Evolutionary conservation across 2,888 invertebrate genomes (phyloP), one percentile per base, ranked within the genome.

Genomic region (Cryptus viduatorius): DNA sequence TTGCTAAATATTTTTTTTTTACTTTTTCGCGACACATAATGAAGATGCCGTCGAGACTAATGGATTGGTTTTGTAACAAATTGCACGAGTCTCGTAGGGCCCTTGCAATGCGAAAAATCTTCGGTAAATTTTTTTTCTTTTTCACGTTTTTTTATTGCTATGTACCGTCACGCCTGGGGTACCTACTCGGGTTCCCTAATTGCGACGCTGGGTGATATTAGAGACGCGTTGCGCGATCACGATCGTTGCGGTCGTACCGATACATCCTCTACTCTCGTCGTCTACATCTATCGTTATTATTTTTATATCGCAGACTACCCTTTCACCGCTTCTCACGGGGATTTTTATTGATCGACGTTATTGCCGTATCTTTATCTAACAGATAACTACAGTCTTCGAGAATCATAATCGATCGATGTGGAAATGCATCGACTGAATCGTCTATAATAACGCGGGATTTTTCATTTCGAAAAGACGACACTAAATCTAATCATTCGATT

Each of bases 151-250:
- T 61, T 16, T 29, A 8, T 37, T 16, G 12, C 14, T 53, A 12
- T 31, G 24, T 24, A 29, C 59, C 50, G 76, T 82, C 64, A 71
- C 75, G 75, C 65, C 69, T n/a, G 56, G 64, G 56, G 64, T 29
- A 53, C 24, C 24, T 64, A 64, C 42, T 16, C 53, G 31, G 31
- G 16, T 82, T 76, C 16, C 59, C 42, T 48, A 65, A 71, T 81
- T 46, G 68, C 73, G 59, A 61, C 67, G 24, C 19, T 16, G 42
- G 16, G 7, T 37, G 29, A 56, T 19, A 42, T 24, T 56, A 44
- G 64, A 75, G 42, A 56, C 42, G 12, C 48, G 64, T 67, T 76
- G 67, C 65, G 31, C 65, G 48, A 69, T 76, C 19, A 42, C 37
- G 61, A 61, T 65, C 65, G 24, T 16, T 67, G 67, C 10, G 46